Evolutionary conservation across 2,113 vertebrate species (phyloP), one percentile per base, ranked within the genome.

Genomic region (Trichechus manatus): DNA sequence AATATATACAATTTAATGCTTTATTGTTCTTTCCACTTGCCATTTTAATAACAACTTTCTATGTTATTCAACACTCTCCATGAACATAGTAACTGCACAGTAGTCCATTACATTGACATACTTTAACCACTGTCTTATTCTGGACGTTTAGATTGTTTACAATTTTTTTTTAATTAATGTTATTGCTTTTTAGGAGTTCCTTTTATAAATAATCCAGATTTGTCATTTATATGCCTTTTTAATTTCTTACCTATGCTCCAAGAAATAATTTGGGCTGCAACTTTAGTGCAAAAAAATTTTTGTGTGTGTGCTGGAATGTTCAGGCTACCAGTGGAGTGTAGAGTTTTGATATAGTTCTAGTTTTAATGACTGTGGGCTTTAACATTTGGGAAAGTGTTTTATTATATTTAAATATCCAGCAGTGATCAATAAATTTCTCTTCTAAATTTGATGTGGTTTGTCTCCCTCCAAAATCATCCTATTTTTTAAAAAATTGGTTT

Each of bases 11-110:
- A 31, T 20, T 63, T 87, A 33, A 22, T 39, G 59, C 17, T 17
- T 64, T 84, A 79, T 79, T 75, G 92, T 87, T 86, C 85, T 93
- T 81, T 91, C 89, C 15, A 81, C 72, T 87, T 93, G 53, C 89
- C 53, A 56, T 56, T 56, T 56, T 17, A 93, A 85, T 2, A 64
- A 77, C n/a, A 91, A 4, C 87, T 93, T 93, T 72, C 39, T 39
- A 13, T 36, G 36, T 85, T 72, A 90, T 56, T 87, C 53, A 83
- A 85, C 72, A 33, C 36, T 82, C 11, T 87, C 78, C 14, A 20
- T 33, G 25, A 47, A 61, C 44, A 22, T 77, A 75, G 87, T 87
- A 61, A 92, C 44, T 11, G 0, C 9, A 87, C 11, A n/a, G 59
- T 56, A 36, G 59, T 93, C 66, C 50, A 33, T 86, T 47, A 50